Conservation (phyloP, 2,113 vertebrate genomes). For the Lycaon pictus region DNA sequence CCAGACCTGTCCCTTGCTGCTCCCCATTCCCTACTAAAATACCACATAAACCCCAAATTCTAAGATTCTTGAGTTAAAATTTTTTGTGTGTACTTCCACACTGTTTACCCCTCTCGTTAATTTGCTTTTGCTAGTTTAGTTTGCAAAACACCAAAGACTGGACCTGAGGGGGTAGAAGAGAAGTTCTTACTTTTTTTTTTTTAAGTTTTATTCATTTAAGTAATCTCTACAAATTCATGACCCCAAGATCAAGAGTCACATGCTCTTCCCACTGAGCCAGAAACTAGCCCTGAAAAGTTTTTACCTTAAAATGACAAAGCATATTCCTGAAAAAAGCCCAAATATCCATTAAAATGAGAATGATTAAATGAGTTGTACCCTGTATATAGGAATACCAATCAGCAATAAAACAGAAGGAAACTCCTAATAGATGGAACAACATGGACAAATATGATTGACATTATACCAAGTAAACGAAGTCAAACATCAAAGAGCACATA, state of each 20-base stretch:
- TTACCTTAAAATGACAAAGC: background rate
- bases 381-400: conserved; percentile 49
- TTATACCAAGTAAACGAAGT: conserved; percentile 28
- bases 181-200: background rate
- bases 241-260: background rate
- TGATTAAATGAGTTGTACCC: conserved; percentile 50
- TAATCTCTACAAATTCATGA: background rate
- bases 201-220: background rate
- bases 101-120: background rate
- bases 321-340: conserved; percentile 57
- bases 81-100: background rate
- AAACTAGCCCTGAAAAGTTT: background rate
- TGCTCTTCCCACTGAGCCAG: background rate
- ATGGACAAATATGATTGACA: conserved; percentile 23
- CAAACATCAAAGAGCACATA: background rate
- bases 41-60: background rate
- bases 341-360: conserved; percentile 51
- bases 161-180: background rate
- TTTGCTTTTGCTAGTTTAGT: background rate
- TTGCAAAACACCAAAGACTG: background rate
- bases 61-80: background rate
- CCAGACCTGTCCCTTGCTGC: background rate
- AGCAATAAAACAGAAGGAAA: conserved; percentile 47
- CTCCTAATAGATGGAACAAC: conserved; percentile 25
- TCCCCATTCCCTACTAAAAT: background rate